phyloP scores from a whole-genome alignment of 2,888 invertebrate genomes.

The Cyclophora albipunctata region DNA sequence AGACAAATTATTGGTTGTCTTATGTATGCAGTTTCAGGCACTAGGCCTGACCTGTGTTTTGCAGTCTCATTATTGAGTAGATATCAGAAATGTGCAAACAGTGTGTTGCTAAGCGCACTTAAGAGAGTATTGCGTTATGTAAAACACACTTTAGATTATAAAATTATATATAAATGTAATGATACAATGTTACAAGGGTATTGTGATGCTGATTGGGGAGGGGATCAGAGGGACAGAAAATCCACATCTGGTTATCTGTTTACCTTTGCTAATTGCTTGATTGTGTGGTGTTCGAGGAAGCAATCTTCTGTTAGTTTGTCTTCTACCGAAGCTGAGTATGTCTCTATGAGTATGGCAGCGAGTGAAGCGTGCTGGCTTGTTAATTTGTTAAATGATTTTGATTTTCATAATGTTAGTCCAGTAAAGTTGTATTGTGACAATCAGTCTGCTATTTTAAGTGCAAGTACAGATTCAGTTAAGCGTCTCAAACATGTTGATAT shows the following conservation, averaged over 20 bases:
- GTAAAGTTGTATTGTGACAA: conserved; percentile 9
- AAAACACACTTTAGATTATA: conserved; percentile 3
- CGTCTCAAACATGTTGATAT: conserved; percentile 12
- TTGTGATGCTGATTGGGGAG: conserved; percentile 8
- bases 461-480: conserved; percentile 8
- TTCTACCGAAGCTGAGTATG: conserved; percentile 23
- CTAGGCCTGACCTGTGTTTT: conserved; percentile 8
- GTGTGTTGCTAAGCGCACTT: conserved; percentile 12
- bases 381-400: background rate
- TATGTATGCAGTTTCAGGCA: conserved; percentile 9
- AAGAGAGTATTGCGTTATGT: conserved; percentile 16
- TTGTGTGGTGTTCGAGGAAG: background rate
- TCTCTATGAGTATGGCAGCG: conserved; percentile 17
- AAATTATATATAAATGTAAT: background rate
- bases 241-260: conserved; percentile 3
- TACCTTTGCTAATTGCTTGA: background rate
- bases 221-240: background rate
- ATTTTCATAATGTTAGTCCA: background rate
- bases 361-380: conserved; percentile 12
- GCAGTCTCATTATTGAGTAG: conserved; percentile 6
- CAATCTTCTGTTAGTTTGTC: conserved; percentile 17
- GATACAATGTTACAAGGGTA: background rate
- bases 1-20: conserved; percentile 9
- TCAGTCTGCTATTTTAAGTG: conserved; percentile 14
- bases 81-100: conserved; percentile 4